These are phyloP conservation scores for Hemistola chrysoprasaria DNA, from an alignment of 2,888 invertebrate genomes.

Conservation along the genomic window DNA sequence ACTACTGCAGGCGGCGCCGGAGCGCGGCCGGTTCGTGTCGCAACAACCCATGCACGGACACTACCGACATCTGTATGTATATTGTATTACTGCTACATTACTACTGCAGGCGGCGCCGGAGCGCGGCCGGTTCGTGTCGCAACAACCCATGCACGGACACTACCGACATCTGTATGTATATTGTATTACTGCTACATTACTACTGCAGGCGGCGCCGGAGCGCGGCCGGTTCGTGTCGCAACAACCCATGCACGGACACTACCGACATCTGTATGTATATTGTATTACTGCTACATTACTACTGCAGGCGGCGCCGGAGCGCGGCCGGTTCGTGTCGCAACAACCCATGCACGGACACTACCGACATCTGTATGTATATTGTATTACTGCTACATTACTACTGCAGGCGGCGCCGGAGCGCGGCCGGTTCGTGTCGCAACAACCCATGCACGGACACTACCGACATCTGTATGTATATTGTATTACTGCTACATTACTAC, in stretches of 20 bases:
- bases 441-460: conserved; percentile 50
- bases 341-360: conserved; percentile 52
- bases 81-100: no score
- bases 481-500: no score
- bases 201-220: conserved; percentile 53
- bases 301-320: conserved; percentile 52
- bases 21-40: conserved; percentile 68
- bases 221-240: conserved; percentile 68
- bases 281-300: no score
- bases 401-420: conserved; percentile 60
- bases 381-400: no score
- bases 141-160: conserved; percentile 57
- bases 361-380: background rate
- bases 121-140: conserved; percentile 67
- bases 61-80: conserved; percentile 70
- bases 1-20: conserved; percentile 49
- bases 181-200: no score
- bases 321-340: conserved; percentile 66
- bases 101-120: conserved; percentile 54
- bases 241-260: conserved; percentile 58
- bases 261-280: conserved; percentile 65
- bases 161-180: conserved; percentile 69
- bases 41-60: conserved; percentile 56
- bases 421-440: conserved; percentile 65
- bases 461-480: background rate